phyloP scores from a whole-genome alignment of 2,888 invertebrate species.

The Habrosyne pyritoides region DNA sequence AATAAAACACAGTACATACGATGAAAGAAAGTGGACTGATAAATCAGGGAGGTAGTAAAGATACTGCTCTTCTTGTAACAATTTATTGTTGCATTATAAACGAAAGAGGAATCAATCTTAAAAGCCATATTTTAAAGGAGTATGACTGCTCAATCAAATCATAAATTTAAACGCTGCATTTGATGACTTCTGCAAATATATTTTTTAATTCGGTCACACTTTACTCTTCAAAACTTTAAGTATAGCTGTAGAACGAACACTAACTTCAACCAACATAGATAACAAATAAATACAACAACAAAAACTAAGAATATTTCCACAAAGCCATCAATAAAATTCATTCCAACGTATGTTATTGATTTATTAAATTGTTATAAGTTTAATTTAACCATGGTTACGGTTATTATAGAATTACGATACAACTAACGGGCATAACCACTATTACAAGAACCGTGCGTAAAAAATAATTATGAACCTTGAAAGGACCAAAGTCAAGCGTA shows the following conservation, averaged over 20 bases:
- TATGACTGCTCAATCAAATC: not conserved
- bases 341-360: not conserved
- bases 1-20: not conserved
- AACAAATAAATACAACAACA: no score
- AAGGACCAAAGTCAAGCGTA: slow-evolving; percentile 17
- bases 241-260: no score
- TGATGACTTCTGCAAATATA: no score
- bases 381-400: not conserved
- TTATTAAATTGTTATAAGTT: not conserved
- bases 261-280: no score
- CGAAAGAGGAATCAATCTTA: not conserved
- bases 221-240: no score
- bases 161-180: not conserved
- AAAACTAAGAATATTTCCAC: not conserved
- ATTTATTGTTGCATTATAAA: not conserved
- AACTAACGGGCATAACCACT: not conserved
- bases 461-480: slow-evolving; percentile 4
- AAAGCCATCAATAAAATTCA: not conserved
- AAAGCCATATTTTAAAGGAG: not conserved
- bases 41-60: not conserved
- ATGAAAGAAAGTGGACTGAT: not conserved
- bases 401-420: not conserved
- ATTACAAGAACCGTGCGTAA: not conserved
- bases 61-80: not conserved
- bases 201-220: no score